Evolutionary conservation across 2,113 vertebrate species (phyloP).

Genomic region (Oreochromis spilurus): DNA sequence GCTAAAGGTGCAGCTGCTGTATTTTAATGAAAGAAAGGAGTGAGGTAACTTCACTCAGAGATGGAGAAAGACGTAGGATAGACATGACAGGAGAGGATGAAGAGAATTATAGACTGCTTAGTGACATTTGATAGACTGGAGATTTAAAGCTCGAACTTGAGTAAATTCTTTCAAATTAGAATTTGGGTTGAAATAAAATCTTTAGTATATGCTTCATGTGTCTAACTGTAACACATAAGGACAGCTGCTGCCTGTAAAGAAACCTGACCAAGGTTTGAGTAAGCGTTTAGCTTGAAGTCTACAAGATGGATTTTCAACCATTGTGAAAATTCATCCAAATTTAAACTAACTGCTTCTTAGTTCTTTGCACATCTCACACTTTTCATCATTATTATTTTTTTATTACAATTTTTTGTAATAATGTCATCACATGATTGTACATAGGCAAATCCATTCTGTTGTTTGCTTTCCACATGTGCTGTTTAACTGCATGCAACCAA

Average conservation of each 20-base stretch:
- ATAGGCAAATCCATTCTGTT: background rate
- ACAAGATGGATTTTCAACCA: background rate
- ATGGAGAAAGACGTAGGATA: background rate
- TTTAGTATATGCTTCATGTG: background rate
- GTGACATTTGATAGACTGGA: background rate
- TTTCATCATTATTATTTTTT: background rate
- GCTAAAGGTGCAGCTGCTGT: background rate
- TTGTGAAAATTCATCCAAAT: background rate
- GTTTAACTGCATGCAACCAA: background rate
- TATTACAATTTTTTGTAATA: background rate
- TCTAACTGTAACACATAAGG: background rate
- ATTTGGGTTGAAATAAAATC: background rate
- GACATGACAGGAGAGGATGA: background rate
- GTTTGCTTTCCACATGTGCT: rapidly evolving
- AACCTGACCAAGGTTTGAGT: background rate
- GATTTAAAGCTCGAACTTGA: background rate
- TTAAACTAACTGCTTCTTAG: background rate
- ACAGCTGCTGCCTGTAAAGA: background rate
- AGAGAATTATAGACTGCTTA: rapidly evolving
- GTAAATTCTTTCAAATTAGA: background rate
- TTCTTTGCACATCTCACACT: background rate
- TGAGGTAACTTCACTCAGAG: rapidly evolving
- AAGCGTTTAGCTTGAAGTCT: background rate
- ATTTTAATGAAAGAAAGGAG: background rate
- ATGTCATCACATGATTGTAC: background rate